phyloP scores from a whole-genome alignment of 2,797 vertebrate genomes.

The Tadarida brasiliensis region DNA sequence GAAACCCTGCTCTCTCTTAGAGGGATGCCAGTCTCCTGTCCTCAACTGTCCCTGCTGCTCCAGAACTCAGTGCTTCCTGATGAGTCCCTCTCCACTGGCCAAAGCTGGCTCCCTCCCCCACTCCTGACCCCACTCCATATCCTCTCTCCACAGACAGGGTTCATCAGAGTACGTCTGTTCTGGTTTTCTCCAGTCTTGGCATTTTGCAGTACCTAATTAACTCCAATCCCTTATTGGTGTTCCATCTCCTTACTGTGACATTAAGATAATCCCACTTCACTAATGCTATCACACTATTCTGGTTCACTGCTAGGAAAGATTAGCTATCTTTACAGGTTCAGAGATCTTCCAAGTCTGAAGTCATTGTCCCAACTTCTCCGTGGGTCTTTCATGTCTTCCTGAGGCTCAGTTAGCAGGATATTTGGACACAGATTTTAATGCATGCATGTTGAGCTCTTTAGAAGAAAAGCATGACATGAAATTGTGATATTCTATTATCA shows the following conservation, averaged over 20 bases:
- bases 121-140: fast-evolving
- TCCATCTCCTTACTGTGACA: not conserved
- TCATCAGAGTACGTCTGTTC: not conserved
- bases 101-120: too few relatives aligned
- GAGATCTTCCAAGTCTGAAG: constrained; percentile 10
- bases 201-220: constrained; percentile 6
- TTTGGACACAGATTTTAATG: not conserved
- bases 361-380: not conserved
- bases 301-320: constrained; percentile 8
- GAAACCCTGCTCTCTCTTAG: not conserved
- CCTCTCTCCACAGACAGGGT: not conserved
- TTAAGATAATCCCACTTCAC: constrained; percentile 32
- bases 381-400: not conserved
- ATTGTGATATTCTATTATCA: constrained; percentile 49
- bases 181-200: not conserved
- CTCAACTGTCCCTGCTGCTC: not conserved
- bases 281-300: not conserved
- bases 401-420: not conserved
- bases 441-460: constrained; percentile 54
- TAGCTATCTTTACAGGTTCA: not conserved
- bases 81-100: not conserved
- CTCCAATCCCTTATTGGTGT: not conserved
- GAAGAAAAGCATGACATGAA: constrained; percentile 55
- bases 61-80: not conserved
- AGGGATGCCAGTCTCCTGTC: not conserved